Evolutionary conservation across 2,888 invertebrate species (phyloP).

Genomic region (Sepiola atlantica): DNA sequence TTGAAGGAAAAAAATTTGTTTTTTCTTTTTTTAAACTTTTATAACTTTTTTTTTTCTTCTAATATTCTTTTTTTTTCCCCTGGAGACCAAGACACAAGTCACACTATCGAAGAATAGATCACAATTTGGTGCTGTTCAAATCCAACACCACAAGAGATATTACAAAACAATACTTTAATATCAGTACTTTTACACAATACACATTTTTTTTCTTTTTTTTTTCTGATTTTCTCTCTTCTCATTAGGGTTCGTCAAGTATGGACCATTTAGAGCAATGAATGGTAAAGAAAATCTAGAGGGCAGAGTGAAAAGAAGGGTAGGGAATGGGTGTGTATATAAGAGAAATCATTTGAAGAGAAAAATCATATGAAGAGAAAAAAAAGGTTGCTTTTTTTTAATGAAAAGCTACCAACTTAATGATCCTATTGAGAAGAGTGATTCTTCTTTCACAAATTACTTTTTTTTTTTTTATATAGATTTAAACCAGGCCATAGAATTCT

Average conservation of each 20-base stretch:
- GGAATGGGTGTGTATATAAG: background rate
- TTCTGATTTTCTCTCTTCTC: slow-evolving; percentile 37
- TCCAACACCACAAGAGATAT: slow-evolving; percentile 40
- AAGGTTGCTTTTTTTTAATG: background rate
- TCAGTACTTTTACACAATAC: slow-evolving; percentile 44
- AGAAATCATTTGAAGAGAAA: background rate
- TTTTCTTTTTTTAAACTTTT: background rate
- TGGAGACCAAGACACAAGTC: slow-evolving; percentile 32
- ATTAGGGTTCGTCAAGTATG: background rate
- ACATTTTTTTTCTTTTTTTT: background rate
- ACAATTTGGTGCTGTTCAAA: slow-evolving; percentile 36
- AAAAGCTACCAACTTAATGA: slow-evolving; percentile 24
- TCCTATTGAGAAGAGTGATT: background rate
- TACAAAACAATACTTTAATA: slow-evolving; percentile 46
- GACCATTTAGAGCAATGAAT: slow-evolving; percentile 34
- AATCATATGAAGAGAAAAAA: background rate
- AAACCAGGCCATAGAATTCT: slow-evolving; percentile 6
- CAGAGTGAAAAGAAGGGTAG: background rate
- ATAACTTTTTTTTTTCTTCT: background rate
- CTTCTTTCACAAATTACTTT: background rate
- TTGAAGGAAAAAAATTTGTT: background rate
- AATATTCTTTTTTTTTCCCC: background rate
- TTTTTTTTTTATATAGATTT: background rate
- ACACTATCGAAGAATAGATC: slow-evolving; percentile 20
- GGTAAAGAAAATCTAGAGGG: background rate